Conservation (phyloP, 1,140 invertebrate species). For the Amyelois transitella region DNA sequence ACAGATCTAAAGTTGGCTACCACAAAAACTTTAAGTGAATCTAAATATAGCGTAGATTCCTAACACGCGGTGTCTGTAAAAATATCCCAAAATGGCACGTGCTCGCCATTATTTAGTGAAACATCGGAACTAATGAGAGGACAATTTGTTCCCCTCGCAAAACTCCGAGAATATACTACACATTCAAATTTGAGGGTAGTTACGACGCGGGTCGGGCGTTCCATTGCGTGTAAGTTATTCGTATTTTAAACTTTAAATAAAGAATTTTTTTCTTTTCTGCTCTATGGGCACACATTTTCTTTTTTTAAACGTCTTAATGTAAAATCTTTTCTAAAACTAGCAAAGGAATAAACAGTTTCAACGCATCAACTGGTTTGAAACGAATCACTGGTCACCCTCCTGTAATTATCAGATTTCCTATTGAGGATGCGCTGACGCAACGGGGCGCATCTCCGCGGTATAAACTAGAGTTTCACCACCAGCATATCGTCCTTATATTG, state of each 20-base stretch:
- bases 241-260: no score
- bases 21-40: neutral
- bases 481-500: no score
- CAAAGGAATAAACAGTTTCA: neutral
- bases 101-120: neutral
- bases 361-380: neutral
- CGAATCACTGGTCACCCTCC: neutral
- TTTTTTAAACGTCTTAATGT: no score
- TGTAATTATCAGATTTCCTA: neutral
- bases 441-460: neutral
- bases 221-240: no score
- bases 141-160: neutral
- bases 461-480: neutral
- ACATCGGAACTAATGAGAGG: neutral
- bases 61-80: neutral
- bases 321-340: neutral
- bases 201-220: no score
- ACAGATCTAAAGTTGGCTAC: neutral
- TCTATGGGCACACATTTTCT: no score
- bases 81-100: neutral
- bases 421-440: neutral
- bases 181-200: no score
- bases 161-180: neutral
- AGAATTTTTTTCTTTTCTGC: no score
- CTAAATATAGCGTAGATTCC: neutral